Conservation (phyloP, 2,888 invertebrate genomes). For the Lamellibrachia columna region DNA sequence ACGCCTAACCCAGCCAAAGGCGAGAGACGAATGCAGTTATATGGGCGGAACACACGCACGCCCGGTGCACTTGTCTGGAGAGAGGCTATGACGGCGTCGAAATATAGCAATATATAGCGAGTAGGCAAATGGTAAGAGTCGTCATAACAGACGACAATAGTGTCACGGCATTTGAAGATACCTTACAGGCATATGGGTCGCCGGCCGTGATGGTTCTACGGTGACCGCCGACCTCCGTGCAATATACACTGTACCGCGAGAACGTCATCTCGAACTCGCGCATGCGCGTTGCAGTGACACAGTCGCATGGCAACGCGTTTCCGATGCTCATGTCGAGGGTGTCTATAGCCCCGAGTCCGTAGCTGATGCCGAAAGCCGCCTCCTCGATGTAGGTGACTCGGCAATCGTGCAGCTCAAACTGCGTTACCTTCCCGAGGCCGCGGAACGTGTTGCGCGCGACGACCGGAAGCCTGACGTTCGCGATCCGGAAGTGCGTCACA, state of each 20-base stretch:
- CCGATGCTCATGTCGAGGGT: slow-evolving; percentile 26
- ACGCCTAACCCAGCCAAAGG: background rate
- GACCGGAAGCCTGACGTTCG: slow-evolving; percentile 26
- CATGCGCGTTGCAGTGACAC: slow-evolving; percentile 23
- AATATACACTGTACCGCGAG: slow-evolving; percentile 20
- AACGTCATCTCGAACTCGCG: slow-evolving; percentile 26
- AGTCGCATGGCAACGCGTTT: slow-evolving; percentile 28
- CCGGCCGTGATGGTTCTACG: slow-evolving; percentile 7
- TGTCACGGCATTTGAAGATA: background rate
- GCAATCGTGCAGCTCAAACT: slow-evolving; percentile 25
- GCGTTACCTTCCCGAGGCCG: slow-evolving; percentile 26
- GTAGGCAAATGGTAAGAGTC: background rate
- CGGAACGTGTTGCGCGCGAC: slow-evolving; percentile 25
- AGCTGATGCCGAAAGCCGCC: slow-evolving; percentile 25
- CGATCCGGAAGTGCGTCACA: slow-evolving; percentile 18
- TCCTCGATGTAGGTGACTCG: slow-evolving; percentile 21
- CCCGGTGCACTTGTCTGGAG: background rate
- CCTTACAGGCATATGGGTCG: background rate
- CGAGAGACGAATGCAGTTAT: background rate
- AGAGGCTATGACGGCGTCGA: background rate
- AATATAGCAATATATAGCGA: background rate
- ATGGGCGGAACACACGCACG: background rate
- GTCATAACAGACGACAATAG: background rate
- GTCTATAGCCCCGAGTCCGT: slow-evolving; percentile 27
- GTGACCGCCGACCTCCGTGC: slow-evolving; percentile 22